phyloP scores from a whole-genome alignment of 2,113 vertebrate species.

The Octodon degus region DNA sequence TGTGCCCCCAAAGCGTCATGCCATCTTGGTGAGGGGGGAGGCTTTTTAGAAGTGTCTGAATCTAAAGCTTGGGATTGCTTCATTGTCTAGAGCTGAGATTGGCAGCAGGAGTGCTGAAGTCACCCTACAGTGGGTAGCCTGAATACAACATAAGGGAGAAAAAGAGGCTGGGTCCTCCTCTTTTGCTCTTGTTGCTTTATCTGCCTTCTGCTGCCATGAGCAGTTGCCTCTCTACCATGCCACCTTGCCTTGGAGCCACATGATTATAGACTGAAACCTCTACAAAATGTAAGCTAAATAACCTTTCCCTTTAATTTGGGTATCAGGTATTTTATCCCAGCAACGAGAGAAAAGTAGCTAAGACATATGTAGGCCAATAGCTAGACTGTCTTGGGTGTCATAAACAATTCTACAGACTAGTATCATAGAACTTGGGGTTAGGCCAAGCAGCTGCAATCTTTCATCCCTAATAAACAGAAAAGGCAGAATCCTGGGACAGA shows the following conservation, averaged over 20 bases:
- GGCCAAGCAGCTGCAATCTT: neutral
- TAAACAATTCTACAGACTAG: neutral
- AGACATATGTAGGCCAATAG: neutral
- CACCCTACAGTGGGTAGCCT: neutral
- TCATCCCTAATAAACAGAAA: neutral
- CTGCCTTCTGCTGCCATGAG: neutral
- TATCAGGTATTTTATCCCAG: neutral
- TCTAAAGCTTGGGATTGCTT: neutral
- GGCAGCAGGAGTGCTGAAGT: no score
- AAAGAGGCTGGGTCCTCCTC: neutral
- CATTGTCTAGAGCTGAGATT: neutral
- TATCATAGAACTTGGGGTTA: neutral
- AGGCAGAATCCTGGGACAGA: neutral
- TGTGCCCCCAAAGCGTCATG: neutral
- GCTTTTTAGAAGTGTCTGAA: neutral
- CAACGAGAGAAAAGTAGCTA: neutral
- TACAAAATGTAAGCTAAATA: neutral
- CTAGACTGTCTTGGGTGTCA: neutral
- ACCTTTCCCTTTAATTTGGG: no score
- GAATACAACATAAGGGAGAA: neutral
- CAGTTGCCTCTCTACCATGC: neutral
- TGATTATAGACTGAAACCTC: neutral
- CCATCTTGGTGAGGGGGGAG: neutral
- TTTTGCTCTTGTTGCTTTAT: neutral
- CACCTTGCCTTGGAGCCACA: neutral